Evolutionary conservation across 2,888 invertebrate genomes (phyloP), one percentile per base, ranked within the genome.

Genomic region (Sturmia bella): DNA sequence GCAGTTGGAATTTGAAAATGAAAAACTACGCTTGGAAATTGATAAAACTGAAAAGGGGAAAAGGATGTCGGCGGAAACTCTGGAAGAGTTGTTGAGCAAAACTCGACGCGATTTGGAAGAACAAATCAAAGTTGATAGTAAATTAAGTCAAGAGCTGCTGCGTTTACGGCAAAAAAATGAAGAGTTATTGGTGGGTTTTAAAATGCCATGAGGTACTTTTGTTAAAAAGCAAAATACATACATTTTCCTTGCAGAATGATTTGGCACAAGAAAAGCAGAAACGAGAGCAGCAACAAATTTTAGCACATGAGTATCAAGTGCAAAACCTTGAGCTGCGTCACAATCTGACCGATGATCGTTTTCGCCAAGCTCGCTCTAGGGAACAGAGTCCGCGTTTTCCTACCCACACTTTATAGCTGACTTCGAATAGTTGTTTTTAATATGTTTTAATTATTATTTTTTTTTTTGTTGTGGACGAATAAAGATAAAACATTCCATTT

Each of bases 41-140:
- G 87, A 87, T 12, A 85, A 87, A 80, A 86, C 81, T 13, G 72
- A 57, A 48, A 85, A 73, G 52, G 87, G 80, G 64, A 86, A 84
- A 80, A 86, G 91, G 84, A 91, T 88, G 45, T 91, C 91, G 12
- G 89, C 92, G 0, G 92, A 92, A 70, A 92, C 92, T n/a, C 88
- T 94, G 68, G 93, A 94, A 85, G 91, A 91, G 59, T 88, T 94
- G 13, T 86, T 94, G 50, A 91, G 91, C 45, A 92, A 92, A 70
- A 92, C 93, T 11, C 91, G 93, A 37, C 92, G 92, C 68, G 94
- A 94, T 85, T 91, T 93, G n/a, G 93, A 90, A 54, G 87, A 88
- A 17, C 88, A 90, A 84, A 86, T 89, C 12, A 86, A 86, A 57
- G 86, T 85, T 27, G 87, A 88, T 12, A 84, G 87, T 9, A 85